Conservation (phyloP, 2,888 invertebrate species). For the Unio pictorum region DNA sequence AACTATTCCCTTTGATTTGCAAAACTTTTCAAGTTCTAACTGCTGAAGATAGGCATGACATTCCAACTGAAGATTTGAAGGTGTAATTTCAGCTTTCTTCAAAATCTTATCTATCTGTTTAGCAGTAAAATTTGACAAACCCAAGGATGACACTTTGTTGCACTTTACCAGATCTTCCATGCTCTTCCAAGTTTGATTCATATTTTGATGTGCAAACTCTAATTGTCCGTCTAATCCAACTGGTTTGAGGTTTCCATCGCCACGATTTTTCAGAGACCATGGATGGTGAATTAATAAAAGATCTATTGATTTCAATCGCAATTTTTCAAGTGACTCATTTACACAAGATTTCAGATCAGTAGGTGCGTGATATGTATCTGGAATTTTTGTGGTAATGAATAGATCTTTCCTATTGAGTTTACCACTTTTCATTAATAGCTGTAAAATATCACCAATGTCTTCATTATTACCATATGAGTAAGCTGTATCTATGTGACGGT, state of each 20-base stretch:
- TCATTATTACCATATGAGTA: conserved; percentile 48
- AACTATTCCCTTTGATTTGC: conserved; percentile 36
- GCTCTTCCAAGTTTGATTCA: conserved; percentile 48
- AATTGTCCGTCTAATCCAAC: conserved; percentile 23
- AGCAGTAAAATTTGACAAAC: conserved; percentile 57
- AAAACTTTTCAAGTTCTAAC: conserved; percentile 36
- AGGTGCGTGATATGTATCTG: conserved; percentile 31
- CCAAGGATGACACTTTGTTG: conserved; percentile 45
- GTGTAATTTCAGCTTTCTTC: conserved; percentile 31
- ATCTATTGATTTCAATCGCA: conserved; percentile 51
- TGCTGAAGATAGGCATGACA: conserved; percentile 58
- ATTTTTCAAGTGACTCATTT: conserved; percentile 46
- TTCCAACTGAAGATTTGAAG: conserved; percentile 56
- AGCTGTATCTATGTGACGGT: conserved; percentile 57
- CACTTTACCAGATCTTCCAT: conserved; percentile 41
- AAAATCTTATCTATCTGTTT: conserved; percentile 47
- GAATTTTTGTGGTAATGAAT: conserved; percentile 56
- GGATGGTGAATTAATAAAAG: conserved; percentile 58
- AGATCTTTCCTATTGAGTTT: conserved; percentile 44
- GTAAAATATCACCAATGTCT: conserved; percentile 49
- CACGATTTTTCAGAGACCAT: conserved; percentile 48
- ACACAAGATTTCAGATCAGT: conserved; percentile 34
- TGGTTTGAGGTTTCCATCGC: conserved; percentile 35
- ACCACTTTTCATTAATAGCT: conserved; percentile 34
- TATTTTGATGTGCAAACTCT: conserved; percentile 36